Percentiles rank a stretch among this genome's conserved stretches.
These are phyloP conservation scores for Uloborus diversus DNA, from an alignment of 1,140 invertebrate genomes.

Conservation along the genomic window DNA sequence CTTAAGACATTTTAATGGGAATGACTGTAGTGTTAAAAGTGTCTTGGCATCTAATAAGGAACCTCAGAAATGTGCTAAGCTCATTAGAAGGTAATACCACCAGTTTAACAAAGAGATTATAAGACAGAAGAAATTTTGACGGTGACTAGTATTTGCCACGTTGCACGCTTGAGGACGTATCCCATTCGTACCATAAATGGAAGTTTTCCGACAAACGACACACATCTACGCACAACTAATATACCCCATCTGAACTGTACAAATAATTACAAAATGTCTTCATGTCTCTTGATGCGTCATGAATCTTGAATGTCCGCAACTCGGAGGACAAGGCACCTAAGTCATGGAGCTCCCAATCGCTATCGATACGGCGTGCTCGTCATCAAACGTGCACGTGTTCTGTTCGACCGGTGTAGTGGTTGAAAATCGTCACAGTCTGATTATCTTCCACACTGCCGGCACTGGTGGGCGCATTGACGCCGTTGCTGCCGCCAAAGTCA, in stretches of 20 bases:
- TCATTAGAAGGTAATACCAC: conserved; percentile 52
- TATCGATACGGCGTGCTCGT: neutral
- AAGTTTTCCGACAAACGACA: neutral
- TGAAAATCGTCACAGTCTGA: conserved; percentile 14
- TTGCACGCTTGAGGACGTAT: neutral
- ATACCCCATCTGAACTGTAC: conserved; percentile 39
- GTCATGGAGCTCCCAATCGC: neutral
- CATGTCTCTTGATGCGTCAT: neutral
- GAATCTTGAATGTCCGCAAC: neutral
- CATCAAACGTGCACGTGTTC: conserved; percentile 22
- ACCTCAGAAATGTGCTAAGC: conserved; percentile 54
- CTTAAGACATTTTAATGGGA: too few relatives aligned
- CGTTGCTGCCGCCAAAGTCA: conserved; percentile 26
- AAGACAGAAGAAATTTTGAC: conserved; percentile 29
- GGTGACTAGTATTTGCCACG: conserved; percentile 52
- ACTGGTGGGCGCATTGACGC: conserved; percentile 4
- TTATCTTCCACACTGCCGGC: conserved; percentile 32
- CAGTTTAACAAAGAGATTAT: conserved; percentile 44
- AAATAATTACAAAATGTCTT: conserved; percentile 38
- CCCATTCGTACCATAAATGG: neutral
- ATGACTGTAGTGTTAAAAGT: conserved; percentile 2
- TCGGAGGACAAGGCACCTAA: conserved; percentile 18
- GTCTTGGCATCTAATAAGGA: conserved; percentile 54
- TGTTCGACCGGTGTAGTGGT: conserved; percentile 18
- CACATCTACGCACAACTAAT: conserved; percentile 9